These are phyloP conservation scores for Columbina picui DNA, from an alignment of 2,113 vertebrate genomes.

Conservation along the genomic window DNA sequence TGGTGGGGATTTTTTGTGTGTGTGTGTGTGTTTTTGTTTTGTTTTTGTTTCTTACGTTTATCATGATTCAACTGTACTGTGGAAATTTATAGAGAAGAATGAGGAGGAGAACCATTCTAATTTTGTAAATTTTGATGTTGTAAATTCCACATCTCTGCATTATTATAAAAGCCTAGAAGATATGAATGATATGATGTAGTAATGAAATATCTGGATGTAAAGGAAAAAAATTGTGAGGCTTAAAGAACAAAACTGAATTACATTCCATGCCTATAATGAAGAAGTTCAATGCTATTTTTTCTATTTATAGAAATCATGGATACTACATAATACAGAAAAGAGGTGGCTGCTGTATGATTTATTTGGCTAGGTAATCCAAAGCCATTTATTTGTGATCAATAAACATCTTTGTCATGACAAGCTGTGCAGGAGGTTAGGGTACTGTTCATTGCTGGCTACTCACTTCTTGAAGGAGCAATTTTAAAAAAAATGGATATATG, in stretches of 20 bases:
- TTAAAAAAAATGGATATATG: not conserved
- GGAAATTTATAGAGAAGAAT: not conserved
- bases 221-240: not conserved
- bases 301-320: not conserved
- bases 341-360: not conserved
- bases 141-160: not conserved
- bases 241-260: not conserved
- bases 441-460: not conserved
- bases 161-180: not conserved
- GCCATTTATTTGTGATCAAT: not conserved
- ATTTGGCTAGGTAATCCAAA: not conserved
- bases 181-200: not conserved
- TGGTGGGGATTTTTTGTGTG: no score
- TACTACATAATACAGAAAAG: not conserved
- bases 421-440: not conserved
- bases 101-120: not conserved
- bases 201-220: not conserved
- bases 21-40: no score
- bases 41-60: not conserved
- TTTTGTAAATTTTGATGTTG: not conserved
- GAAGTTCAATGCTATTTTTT: not conserved
- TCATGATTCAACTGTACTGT: not conserved
- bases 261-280: not conserved
- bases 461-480: not conserved
- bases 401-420: not conserved